phyloP scores from a whole-genome alignment of 37 sponge, comb jelly and placozoan genomes.

The Oscarella lobularis region DNA sequence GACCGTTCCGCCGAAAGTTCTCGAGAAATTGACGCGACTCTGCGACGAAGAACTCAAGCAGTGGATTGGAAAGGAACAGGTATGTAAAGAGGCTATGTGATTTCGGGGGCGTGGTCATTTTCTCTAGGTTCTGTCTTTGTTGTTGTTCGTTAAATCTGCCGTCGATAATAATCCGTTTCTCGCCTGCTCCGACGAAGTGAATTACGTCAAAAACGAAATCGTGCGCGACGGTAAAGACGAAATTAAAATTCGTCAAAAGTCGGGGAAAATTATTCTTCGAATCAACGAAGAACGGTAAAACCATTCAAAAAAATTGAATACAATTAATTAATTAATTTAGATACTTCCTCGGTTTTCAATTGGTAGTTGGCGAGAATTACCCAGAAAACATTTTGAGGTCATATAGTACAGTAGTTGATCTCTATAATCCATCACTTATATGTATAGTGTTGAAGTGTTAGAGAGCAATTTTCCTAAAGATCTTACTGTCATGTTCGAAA shows the following conservation, averaged over 20 bases:
- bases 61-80: constrained; percentile 40
- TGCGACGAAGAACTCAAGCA: constrained; percentile 58
- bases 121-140: constrained; percentile 4
- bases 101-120: no score
- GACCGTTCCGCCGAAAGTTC: constrained; percentile 43
- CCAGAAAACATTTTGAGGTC: no score
- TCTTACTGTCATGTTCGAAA: constrained; percentile 34
- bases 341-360: no score
- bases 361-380: no score
- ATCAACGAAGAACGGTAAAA: no score
- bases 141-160: constrained; percentile 16
- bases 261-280: no score
- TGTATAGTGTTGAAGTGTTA: constrained; percentile 17
- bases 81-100: constrained; percentile 1
- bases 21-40: constrained; percentile 37
- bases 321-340: no score
- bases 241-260: constrained; percentile 57
- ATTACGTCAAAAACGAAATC: constrained; percentile 54
- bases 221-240: constrained; percentile 33
- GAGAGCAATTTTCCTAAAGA: constrained; percentile 64
- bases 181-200: constrained; percentile 79
- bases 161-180: constrained; percentile 68
- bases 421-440: no score
- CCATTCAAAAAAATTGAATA: no score
- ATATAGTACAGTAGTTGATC: no score